Evolutionary conservation across 2,113 vertebrate species (phyloP), one percentile per base, ranked within the genome.

Genomic region (Shinisaurus crocodilurus): DNA sequence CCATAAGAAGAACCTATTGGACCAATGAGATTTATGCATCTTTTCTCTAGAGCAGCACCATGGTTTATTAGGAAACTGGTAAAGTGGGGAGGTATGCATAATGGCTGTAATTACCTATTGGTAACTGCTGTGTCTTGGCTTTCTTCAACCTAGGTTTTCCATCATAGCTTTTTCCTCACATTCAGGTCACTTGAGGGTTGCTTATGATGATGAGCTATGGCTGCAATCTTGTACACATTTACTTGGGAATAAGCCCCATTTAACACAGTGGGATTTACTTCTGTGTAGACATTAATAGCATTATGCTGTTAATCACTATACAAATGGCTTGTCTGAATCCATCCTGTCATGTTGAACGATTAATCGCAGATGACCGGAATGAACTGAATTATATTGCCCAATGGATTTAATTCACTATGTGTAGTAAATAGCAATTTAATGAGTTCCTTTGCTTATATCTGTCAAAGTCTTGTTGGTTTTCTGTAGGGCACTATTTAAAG

Each of bases 391-490:
- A 57, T 43, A 23, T 29, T 32, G 74, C 85, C 84, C 81, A 77
- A 80, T 37, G 6, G 25, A 88, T 88, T 87, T 91, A 32, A 86
- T 86, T 83, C 77, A 57, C 85, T 88, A 88, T 23, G 29, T 84
- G 9, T 48, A 87, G 20, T 86, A 90, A 93, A 72, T 20, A 89
- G 57, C 16, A 90, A 89, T 85, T 91, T 87, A 60, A 90, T 79
- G 25, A 91, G 75, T 5, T 85, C 32, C 29, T 34, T 37, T 87
- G 45, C 72, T 83, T 75, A 12, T n/a, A 43, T 65, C 60, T 87
- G 48, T 34, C 67, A 34, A 85, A 85, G 60, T 85, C 57, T 77
- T 82, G 48, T 8, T 50, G 86, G 75, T 76, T 92, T 60, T 82
- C 72, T 5, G 65, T 89, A 90, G 65, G 50, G 25, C 91, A 87